These are phyloP conservation scores for Drosophila austrosaltans DNA, from an alignment of 2,888 invertebrate genomes.

Conservation along the genomic window DNA sequence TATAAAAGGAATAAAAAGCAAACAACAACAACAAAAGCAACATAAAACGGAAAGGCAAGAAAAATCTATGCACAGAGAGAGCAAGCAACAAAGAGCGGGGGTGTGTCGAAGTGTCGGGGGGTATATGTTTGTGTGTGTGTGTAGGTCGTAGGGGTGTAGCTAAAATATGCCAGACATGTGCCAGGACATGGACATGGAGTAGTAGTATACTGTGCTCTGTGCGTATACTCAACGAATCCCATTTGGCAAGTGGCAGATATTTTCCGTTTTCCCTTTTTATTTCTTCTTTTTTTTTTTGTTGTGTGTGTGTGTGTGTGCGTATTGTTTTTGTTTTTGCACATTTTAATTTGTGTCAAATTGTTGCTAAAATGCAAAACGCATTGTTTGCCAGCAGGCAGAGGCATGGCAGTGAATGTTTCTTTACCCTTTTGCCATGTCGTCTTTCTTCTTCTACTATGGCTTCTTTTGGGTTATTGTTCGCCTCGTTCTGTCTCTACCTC, in stretches of 20 bases:
- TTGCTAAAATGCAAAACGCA: conserved; percentile 78
- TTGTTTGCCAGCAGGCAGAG: conserved; percentile 56
- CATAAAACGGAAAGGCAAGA: conserved; percentile 18
- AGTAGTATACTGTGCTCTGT: conserved; percentile 23
- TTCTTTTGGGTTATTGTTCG: conserved; percentile 26
- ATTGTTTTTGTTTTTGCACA: conserved; percentile 45
- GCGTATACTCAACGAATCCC: conserved; percentile 36
- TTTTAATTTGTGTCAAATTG: conserved; percentile 80
- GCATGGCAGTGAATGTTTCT: conserved; percentile 37
- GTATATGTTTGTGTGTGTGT: not conserved
- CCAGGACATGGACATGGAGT: conserved; percentile 35
- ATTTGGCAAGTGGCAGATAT: conserved; percentile 24
- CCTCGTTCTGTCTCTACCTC: conserved; percentile 19
- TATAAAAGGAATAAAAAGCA: conserved; percentile 7
- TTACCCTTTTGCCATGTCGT: conserved; percentile 27
- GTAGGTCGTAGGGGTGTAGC: conserved; percentile 18
- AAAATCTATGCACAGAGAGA: conserved; percentile 58
- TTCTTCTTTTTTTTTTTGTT: conserved; percentile 15
- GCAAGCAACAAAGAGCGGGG: conserved; percentile 57
- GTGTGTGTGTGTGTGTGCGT: conserved; percentile 5
- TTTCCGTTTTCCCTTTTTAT: conserved; percentile 10
- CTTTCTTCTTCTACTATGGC: not conserved
- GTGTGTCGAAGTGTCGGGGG: conserved; percentile 21
- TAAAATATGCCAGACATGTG: conserved; percentile 73
- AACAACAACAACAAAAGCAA: conserved; percentile 17